Conservation (phyloP, 2,888 invertebrate genomes). For the Chloroclysta siterata region DNA sequence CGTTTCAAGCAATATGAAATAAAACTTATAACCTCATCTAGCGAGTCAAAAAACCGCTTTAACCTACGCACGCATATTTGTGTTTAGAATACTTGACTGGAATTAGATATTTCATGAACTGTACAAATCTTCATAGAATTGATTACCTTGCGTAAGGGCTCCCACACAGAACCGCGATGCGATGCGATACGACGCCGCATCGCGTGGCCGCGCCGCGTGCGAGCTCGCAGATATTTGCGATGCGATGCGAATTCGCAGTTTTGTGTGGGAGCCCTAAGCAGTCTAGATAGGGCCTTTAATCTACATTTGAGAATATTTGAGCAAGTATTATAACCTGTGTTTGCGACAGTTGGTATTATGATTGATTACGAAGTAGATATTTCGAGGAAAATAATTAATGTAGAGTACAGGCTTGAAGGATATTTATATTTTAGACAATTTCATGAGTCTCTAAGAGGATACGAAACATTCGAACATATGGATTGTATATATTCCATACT, state of each 20-base stretch:
- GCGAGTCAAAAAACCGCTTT: conserved; percentile 3
- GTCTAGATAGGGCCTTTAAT: not conserved
- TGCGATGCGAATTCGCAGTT: no score
- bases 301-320: conserved; percentile 3
- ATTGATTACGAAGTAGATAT: not conserved
- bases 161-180: no score
- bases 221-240: no score
- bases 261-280: no score
- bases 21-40: not conserved
- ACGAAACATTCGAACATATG: no score
- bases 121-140: not conserved
- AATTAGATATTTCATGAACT: not conserved
- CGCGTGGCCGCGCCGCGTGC: no score
- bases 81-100: conserved; percentile 27
- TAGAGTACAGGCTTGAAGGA: not conserved
- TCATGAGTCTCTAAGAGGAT: not conserved
- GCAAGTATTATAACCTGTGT: not conserved
- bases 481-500: no score
- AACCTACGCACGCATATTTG: conserved; percentile 21
- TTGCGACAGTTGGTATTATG: not conserved
- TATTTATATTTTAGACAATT: not conserved
- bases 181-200: no score
- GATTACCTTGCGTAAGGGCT: not conserved
- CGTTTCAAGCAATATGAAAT: not conserved
- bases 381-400: not conserved